Evolutionary conservation across 1,140 invertebrate genomes (phyloP), one percentile per base, ranked within the genome.

Genomic region (Fopius arisanus): DNA sequence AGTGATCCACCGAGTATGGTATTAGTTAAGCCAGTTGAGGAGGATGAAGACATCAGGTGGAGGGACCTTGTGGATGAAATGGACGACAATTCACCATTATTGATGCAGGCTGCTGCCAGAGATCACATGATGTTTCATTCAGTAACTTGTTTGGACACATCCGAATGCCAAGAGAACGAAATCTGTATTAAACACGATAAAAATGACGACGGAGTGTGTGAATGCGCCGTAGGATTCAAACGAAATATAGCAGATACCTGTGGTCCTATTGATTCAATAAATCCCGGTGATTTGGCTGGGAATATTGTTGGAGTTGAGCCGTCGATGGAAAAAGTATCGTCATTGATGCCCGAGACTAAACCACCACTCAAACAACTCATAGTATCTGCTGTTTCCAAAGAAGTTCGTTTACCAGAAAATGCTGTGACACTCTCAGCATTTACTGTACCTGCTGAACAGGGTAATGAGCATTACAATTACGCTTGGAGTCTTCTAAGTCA

Each of bases 401-500:
- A 90, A 84, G 87, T 90, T 71, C 75, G 88, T 85, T 67, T 88
- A 37, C 87, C 87, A 12, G 87, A 88, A 65, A 86, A 87, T 70
- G 78, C 91, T 83, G 93, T 93, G 78, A 89, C 91, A 3, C 86
- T 97, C 37, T 93, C 93, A 16, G 95, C 94, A 0, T 95, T 92
- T 81, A 95, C 93, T 4, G 90, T 95, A 19, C 95, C 95, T 41
- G 91, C 92, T 77, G 93, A 94, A 80, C 89, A 91, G 73, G 88
- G 90, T 82, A 91, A 89, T 74, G 91, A 92, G 65, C 93, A 93
- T 82, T 97, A 97, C 83, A 93, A 93, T 77, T 98, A 97, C 88
- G 92, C 93, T 21, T 98, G 97, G 97, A 94, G 91, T 23, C 88
- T 97, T 12, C 89, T 97, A 37, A 92, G 92, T 70, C 92, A 95